phyloP scores from a whole-genome alignment of 1,140 invertebrate species.

The Pissodes strobi region DNA sequence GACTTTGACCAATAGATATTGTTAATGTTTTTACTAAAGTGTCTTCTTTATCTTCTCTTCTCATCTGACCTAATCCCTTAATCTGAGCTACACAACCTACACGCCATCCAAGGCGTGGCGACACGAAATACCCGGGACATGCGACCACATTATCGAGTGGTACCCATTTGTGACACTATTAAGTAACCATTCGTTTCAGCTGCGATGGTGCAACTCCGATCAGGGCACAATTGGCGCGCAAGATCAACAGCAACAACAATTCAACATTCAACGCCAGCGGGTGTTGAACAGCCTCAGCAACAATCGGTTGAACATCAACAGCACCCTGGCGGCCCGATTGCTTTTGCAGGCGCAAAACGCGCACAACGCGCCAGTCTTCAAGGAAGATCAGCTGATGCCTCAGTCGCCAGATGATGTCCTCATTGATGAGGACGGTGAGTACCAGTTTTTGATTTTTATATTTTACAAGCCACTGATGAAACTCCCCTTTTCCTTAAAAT shows the following conservation, averaged over 20 bases:
- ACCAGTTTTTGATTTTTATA: background rate
- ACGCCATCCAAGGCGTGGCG: no score
- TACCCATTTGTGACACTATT: no score
- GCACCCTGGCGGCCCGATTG: constrained; percentile 52
- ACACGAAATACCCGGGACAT: no score
- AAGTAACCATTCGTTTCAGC: constrained; percentile 25
- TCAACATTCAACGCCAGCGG: constrained; percentile 36
- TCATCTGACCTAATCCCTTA: no score
- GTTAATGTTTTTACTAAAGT: no score
- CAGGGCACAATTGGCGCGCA: constrained; percentile 1
- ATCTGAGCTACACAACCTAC: no score
- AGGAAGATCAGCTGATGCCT: constrained; percentile 41
- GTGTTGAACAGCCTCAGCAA: constrained; percentile 23
- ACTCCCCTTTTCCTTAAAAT: no score
- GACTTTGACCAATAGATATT: no score
- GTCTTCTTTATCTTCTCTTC: no score
- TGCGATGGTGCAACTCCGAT: constrained; percentile 53
- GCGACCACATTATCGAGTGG: no score
- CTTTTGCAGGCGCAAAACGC: constrained; percentile 40
- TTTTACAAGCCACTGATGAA: no score
- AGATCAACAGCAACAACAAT: constrained; percentile 46
- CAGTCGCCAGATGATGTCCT: constrained; percentile 54
- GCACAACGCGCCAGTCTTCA: constrained; percentile 35
- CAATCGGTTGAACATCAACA: constrained; percentile 51
- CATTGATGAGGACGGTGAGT: constrained; percentile 52